Evolutionary conservation across 1,140 invertebrate species (phyloP).

Genomic region (Lithobius niger): DNA sequence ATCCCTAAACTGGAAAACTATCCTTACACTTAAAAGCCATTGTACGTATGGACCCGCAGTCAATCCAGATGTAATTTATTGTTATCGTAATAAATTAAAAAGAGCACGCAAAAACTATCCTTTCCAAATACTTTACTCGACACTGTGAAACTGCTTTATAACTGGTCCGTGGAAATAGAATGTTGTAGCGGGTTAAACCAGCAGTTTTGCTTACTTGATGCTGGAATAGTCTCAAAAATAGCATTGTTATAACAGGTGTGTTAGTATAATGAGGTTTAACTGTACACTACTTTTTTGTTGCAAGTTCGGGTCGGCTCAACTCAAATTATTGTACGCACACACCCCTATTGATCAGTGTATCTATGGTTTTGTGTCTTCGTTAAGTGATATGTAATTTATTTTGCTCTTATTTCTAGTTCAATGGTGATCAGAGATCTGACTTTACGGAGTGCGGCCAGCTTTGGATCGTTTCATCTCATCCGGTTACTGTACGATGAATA

Average conservation of each 20-base stretch:
- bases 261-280: conserved; percentile 13
- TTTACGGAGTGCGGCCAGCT: conserved; percentile 86
- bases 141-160: too few species aligned
- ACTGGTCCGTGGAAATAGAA: too few species aligned
- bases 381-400: conserved; percentile 2
- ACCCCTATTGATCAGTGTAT: background rate
- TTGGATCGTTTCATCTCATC: conserved; percentile 98
- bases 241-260: background rate
- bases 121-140: too few species aligned
- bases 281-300: conserved; percentile 6
- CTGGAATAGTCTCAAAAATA: background rate
- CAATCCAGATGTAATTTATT: too few species aligned
- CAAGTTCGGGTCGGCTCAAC: too few species aligned
- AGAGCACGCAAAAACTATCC: too few species aligned
- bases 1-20: too few species aligned
- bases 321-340: too few species aligned
- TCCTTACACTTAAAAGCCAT: too few species aligned
- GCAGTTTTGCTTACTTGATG: background rate
- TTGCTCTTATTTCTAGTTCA: conserved; percentile 47
- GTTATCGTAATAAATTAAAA: too few species aligned
- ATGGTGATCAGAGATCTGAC: conserved; percentile 93
- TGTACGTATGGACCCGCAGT: too few species aligned
- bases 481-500: conserved; percentile 96
- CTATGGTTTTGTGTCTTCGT: conserved; percentile 12
- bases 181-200: too few species aligned